Evolutionary conservation across 1,140 invertebrate genomes (phyloP).

Genomic region (Drosophila pallidifrons): DNA sequence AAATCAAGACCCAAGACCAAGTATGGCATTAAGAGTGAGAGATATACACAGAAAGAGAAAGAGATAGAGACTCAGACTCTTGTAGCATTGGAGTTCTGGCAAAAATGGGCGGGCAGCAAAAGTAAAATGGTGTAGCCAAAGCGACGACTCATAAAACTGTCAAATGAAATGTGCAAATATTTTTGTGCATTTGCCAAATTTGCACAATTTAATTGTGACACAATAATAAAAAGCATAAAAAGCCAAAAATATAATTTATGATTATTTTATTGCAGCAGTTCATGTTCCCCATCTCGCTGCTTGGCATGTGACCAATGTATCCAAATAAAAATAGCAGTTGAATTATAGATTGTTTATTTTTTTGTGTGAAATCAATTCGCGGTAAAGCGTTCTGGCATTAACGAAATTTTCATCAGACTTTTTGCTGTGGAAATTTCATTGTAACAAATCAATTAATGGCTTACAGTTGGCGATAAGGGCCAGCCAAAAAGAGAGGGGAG

Average conservation of each 20-base stretch:
- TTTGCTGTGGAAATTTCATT: constrained; percentile 79
- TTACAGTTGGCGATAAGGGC: constrained; percentile 10
- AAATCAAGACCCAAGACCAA: constrained; percentile 62
- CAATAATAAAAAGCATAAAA: constrained; percentile 21
- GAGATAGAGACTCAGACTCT: background rate
- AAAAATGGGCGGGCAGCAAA: background rate
- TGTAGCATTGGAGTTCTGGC: constrained; percentile 2
- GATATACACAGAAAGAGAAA: background rate
- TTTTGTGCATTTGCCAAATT: constrained; percentile 82
- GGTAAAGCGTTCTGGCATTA: constrained; percentile 58
- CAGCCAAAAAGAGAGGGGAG: background rate
- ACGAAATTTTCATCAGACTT: constrained; percentile 63
- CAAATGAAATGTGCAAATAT: constrained; percentile 78
- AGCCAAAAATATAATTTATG: constrained; percentile 63
- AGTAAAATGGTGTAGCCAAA: constrained; percentile 44
- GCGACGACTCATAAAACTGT: constrained; percentile 73
- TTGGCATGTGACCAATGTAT: constrained; percentile 63
- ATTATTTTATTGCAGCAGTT: constrained; percentile 71
- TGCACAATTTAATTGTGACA: constrained; percentile 78
- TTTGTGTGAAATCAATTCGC: constrained; percentile 38
- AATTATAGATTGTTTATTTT: constrained; percentile 39
- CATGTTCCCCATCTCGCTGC: constrained; percentile 37
- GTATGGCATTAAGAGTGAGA: background rate
- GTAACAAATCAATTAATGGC: constrained; percentile 79
- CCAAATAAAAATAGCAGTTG: constrained; percentile 18